Evolutionary conservation across 1,140 invertebrate genomes (phyloP).

Genomic region (Melanaphis sacchari): DNA sequence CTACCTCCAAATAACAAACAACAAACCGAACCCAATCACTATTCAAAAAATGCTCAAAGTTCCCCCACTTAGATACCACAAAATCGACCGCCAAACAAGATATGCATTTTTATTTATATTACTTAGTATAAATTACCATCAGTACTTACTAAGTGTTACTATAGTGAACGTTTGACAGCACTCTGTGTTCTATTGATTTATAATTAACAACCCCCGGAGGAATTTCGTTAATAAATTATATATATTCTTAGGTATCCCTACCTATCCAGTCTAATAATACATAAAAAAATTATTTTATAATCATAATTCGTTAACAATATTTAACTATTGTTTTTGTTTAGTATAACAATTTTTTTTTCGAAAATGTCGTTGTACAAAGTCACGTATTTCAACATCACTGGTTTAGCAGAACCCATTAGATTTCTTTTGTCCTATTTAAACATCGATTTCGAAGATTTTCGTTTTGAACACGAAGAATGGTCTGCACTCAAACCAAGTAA

Average conservation of each 20-base stretch:
- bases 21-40: not conserved
- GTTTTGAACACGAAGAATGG: constrained; percentile 69
- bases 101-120: not conserved
- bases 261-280: too few relatives aligned
- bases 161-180: too few relatives aligned
- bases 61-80: not conserved
- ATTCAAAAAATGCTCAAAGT: too few relatives aligned
- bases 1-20: too few relatives aligned
- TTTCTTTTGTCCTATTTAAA: constrained; percentile 75
- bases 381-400: constrained; percentile 74
- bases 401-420: constrained; percentile 77
- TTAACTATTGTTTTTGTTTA: not conserved
- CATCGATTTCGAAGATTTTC: constrained; percentile 76
- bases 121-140: too few relatives aligned
- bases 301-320: not conserved
- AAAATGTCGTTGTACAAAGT: constrained; percentile 68
- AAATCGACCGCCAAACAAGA: not conserved
- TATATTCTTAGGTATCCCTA: too few relatives aligned
- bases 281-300: not conserved
- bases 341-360: not conserved
- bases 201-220: too few relatives aligned
- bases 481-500: constrained; percentile 67
- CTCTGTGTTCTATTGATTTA: too few relatives aligned
- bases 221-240: too few relatives aligned
- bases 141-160: too few relatives aligned